Evolutionary conservation across 2,113 vertebrate genomes (phyloP), one percentile per base, ranked within the genome.

Genomic region (Ibidorhyncha struthersii): DNA sequence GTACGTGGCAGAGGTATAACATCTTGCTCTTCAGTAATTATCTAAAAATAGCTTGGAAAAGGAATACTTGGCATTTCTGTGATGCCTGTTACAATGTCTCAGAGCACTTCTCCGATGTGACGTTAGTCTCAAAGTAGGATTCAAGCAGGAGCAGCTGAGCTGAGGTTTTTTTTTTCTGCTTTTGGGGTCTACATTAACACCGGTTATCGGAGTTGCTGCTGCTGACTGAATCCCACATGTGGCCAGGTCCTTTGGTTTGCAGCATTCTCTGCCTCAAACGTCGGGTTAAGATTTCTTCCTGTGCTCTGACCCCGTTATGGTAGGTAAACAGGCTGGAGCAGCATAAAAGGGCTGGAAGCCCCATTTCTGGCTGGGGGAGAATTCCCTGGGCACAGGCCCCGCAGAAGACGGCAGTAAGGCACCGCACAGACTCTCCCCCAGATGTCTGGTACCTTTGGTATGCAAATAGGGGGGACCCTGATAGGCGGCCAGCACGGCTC

Each of bases 371-470:
- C 86, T 61, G 84, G 70, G 86, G 63, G 14, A 92, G 93, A 96
- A 96, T 91, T 94, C 96, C 95, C 91, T 52, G 0, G 71, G 81
- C 83, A 14, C 56, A 7, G 47, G 65, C 34, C 29, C 62, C 0
- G 59, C 90, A 49, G 56, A 76, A 82, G 81, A 85, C 29, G 4
- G 79, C 86, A 36, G 1, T 5, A 8, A 86, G 90, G 97, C 93
- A 56, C 61, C 11, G 52, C 72, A n/a, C 61, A 61, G 95, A 5
- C 70, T 89, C 94, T 93, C 13, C 91, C 95, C 91, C 96, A 96
- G 89, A 95, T 96, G 94, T 93, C 91, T 82, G 86, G 71, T 90
- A 96, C 94, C 96, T 97, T 97, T 97, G 97, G 94, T 97, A 59
- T 97, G 95, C 87, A 96, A 97, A 97, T 94, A 5, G 15, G 6